Evolutionary conservation across 2,888 invertebrate species (phyloP), one percentile per base, ranked within the genome.

Genomic region (Sipha maydis): DNA sequence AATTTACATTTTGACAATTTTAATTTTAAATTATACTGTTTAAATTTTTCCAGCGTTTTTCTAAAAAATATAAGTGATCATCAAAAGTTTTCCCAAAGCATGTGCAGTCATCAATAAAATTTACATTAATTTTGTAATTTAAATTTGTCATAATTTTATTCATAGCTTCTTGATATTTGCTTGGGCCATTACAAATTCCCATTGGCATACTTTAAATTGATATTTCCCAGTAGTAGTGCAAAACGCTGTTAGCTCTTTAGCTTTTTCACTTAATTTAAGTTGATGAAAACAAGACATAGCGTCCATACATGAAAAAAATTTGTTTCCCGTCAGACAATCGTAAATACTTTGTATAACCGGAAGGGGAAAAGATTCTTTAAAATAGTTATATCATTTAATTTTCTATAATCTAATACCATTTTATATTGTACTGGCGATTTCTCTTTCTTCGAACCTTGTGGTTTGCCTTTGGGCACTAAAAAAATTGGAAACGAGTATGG

Each of bases 121-220:
- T 7, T 5, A 77, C 28, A 17, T 54, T 77, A 54, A 78, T 78
- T 78, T 21, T 78, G 19, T 78, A 54, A 78, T 54, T 77, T 77
- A 54, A 54, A 2, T 54, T 54, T 54, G 77, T 54, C 31, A 78
- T 78, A 31, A 78, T 78, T 78, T 78, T 78, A 31, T 78, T 78
- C 28, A 78, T 78, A 28, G 19, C 28, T 17, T 78, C 31, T 8
- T 56, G 78, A 31, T 54, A 78, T 78, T 78, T 78, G 0, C 54
- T 54, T 78, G 54, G 28, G 2, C 31, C 54, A 21, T 77, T 77
- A 19, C 28, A 77, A 14, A 77, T 77, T 54, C 54, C 77, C 28
- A 77, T 54, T 0, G 54, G 54, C 28, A 77, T n/a, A 25, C 77
- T 28, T 28, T 54, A 78, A 77, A 41, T 25, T 73, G 61, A 61